Evolutionary conservation across 1,140 invertebrate genomes (phyloP).

Genomic region (Galleria mellonella): DNA sequence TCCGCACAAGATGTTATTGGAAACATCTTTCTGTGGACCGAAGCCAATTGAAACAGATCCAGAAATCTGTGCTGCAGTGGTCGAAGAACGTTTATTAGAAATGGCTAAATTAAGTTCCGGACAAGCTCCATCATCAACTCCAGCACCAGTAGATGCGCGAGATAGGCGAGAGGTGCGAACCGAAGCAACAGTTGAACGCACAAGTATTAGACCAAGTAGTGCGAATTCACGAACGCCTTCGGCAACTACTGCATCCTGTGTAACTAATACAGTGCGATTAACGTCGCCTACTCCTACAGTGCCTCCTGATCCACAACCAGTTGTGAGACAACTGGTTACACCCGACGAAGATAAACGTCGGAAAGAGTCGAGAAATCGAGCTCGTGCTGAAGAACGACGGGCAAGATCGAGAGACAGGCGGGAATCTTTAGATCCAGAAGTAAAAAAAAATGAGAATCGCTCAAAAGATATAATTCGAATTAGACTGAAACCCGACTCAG

Average conservation of each 20-base stretch:
- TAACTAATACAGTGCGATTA: conserved; percentile 5
- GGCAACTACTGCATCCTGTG: conserved; percentile 3
- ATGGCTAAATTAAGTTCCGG: conserved; percentile 39
- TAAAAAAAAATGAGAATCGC: conserved; percentile 34
- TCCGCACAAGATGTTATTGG: conserved; percentile 90
- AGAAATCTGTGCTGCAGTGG: conserved; percentile 62
- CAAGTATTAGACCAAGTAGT: conserved; percentile 16
- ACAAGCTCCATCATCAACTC: conserved; percentile 48
- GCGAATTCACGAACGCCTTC: conserved; percentile 12
- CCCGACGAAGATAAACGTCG: conserved; percentile 43
- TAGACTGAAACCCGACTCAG: conserved; percentile 78
- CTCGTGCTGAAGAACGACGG: conserved; percentile 37
- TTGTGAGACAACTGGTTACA: background rate
- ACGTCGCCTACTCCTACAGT: background rate
- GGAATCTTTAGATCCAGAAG: conserved; percentile 39
- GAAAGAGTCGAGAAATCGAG: conserved; percentile 51
- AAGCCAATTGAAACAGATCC: conserved; percentile 79
- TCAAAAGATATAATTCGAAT: conserved; percentile 77
- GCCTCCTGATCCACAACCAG: conserved; percentile 5
- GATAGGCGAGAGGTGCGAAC: conserved; percentile 52
- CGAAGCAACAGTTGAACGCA: conserved; percentile 47
- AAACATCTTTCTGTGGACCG: conserved; percentile 91
- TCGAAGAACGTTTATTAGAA: conserved; percentile 49
- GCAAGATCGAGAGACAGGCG: conserved; percentile 36
- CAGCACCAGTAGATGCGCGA: conserved; percentile 66